Evolutionary conservation across 2,113 vertebrate genomes (phyloP), one percentile per base, ranked within the genome.

Genomic region (Patagioenas fasciata): DNA sequence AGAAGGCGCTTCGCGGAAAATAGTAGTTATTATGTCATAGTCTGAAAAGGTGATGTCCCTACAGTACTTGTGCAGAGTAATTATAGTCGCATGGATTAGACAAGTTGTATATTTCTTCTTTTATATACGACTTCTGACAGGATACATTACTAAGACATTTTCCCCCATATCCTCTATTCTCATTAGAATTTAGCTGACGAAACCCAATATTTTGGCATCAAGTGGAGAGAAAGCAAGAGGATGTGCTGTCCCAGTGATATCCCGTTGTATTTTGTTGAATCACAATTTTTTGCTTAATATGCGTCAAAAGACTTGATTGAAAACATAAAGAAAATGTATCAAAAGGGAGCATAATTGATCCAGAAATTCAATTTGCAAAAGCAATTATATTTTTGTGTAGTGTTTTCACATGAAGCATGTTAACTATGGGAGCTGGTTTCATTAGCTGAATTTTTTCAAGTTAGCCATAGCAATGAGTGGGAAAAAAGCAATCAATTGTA

Each of bases 1-100:
- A 0, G 6, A 0, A 1, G 47, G 62, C 13, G 28, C 28, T 8
- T 2, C 1, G 28, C 3, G 82, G 54, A 2, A 26, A 66, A 11
- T 1, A 2, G 3, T 8, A 11, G 6, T 2, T 60, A 0, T 8
- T 16, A 2, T 5, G 9, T 14, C 3, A 0, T 10, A 10, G 23
- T 6, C 31, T 21, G 66, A 2, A 9, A 62, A 70, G 44, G 9
- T 36, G 10, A 0, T 8, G 51, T 29, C 20, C 24, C 50, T 2
- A 0, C 25, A 5, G 34, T 2, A 5, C 38, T 53, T 6, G 31
- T 4, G 48, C 3, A 6, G 25, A 9, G 4, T 12, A 3, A 9
- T 24, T 61, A 3, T 4, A 24, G 2, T 4, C 15, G 40, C 50
- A 2, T 2, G 54, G 40, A 6, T 36, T 25, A 36, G 36, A 9